phyloP scores from a whole-genome alignment of 2,888 invertebrate species.

The Danaus chrysippus region DNA sequence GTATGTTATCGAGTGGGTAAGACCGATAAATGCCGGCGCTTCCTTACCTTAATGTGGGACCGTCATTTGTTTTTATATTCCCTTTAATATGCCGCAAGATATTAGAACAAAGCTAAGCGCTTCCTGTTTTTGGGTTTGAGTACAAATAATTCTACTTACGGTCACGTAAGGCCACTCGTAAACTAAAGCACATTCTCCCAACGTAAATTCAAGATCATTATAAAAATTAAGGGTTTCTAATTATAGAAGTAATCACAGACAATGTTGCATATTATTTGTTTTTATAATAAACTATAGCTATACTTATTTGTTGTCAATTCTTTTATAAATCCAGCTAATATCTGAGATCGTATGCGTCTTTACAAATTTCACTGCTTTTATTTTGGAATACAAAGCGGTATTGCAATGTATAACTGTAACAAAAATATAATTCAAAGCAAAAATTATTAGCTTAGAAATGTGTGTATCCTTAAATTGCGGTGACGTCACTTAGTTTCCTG shows the following conservation, averaged over 20 bases:
- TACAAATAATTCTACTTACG: slow-evolving; percentile 59
- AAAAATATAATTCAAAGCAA: background rate
- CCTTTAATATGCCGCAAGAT: slow-evolving; percentile 44
- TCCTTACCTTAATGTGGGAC: slow-evolving; percentile 32
- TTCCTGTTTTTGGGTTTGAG: slow-evolving; percentile 50
- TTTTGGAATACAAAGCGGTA: no score
- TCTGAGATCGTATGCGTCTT: no score
- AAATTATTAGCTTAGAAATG: background rate
- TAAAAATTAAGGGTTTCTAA: no score
- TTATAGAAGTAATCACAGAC: no score
- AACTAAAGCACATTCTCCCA: background rate
- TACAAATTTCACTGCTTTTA: no score
- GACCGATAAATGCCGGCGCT: slow-evolving; percentile 17
- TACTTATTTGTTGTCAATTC: no score
- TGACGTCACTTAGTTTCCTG: slow-evolving; percentile 45
- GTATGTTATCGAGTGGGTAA: slow-evolving; percentile 12
- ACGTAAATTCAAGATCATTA: no score
- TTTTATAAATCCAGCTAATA: no score
- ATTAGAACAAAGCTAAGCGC: slow-evolving; percentile 56
- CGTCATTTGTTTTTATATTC: slow-evolving; percentile 44
- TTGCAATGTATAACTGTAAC: no score
- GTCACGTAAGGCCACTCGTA: slow-evolving; percentile 9
- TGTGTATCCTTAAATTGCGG: background rate
- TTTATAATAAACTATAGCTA: no score
- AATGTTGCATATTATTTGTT: no score